phyloP scores from a whole-genome alignment of 2,797 vertebrate species.

The Ispidina lecontei region DNA sequence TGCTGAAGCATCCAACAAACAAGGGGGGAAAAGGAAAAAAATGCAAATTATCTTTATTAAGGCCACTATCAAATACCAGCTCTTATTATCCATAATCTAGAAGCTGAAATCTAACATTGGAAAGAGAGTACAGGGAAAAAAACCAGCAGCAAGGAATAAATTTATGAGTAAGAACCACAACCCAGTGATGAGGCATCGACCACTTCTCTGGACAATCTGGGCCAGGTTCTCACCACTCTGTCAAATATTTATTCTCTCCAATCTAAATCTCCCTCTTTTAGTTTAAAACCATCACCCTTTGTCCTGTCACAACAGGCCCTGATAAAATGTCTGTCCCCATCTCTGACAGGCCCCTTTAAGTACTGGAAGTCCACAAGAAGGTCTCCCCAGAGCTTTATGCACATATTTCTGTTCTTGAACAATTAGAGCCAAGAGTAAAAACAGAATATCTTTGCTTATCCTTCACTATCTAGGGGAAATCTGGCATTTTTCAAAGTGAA shows the following conservation, averaged over 20 bases:
- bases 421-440: neutral
- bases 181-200: neutral
- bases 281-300: neutral
- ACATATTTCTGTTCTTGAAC: neutral
- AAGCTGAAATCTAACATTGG: neutral
- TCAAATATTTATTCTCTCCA: neutral
- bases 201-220: neutral
- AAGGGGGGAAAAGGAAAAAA: neutral
- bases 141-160: neutral
- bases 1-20: neutral
- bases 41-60: neutral
- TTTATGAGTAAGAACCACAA: neutral
- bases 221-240: neutral
- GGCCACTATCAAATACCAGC: neutral
- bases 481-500: neutral
- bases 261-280: neutral
- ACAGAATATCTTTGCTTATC: neutral
- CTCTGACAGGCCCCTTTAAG: neutral
- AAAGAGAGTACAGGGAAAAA: neutral
- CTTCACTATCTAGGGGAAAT: accelerated
- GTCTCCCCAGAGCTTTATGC: neutral
- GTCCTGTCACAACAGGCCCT: neutral
- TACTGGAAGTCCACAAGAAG: neutral
- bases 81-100: neutral
- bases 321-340: neutral